Evolutionary conservation across 2,888 invertebrate species (phyloP).

Genomic region (Gastrophysa polygoni): DNA sequence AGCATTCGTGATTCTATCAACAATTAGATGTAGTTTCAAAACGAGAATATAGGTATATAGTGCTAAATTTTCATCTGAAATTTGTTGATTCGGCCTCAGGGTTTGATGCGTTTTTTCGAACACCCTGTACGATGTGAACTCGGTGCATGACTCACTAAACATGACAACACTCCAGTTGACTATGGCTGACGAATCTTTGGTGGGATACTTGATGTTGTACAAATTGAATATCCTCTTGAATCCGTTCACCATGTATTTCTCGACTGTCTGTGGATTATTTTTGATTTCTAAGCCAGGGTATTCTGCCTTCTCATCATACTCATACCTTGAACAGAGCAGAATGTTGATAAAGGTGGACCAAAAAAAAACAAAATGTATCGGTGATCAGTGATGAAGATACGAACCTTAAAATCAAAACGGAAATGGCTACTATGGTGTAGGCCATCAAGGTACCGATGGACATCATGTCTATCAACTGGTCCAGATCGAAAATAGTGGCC

Average conservation of each 20-base stretch:
- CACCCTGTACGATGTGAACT: no score
- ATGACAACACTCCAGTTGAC: slow-evolving; percentile 67
- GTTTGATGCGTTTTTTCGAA: no score
- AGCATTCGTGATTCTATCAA: no score
- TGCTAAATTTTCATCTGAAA: no score
- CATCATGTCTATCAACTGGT: slow-evolving; percentile 95
- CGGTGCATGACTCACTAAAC: slow-evolving; percentile 59
- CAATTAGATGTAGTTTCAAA: no score
- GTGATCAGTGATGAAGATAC: no score
- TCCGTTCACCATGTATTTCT: slow-evolving; percentile 35
- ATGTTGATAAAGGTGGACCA: no score
- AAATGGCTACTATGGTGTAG: slow-evolving; percentile 90
- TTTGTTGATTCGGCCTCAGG: no score
- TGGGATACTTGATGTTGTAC: slow-evolving; percentile 72
- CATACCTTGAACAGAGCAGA: no score
- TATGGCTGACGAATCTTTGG: slow-evolving; percentile 67
- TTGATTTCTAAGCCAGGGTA: slow-evolving; percentile 39
- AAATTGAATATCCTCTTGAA: slow-evolving; percentile 72
- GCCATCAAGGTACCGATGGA: slow-evolving; percentile 90
- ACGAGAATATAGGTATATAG: no score
- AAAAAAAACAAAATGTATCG: no score
- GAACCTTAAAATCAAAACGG: slow-evolving; percentile 84
- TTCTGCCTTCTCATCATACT: slow-evolving; percentile 35
- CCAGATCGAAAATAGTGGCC: slow-evolving; percentile 87
- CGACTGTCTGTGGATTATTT: slow-evolving; percentile 28